Evolutionary conservation across 2,888 invertebrate genomes (phyloP), one percentile per base, ranked within the genome.

Genomic region (Cheilosia variabilis): DNA sequence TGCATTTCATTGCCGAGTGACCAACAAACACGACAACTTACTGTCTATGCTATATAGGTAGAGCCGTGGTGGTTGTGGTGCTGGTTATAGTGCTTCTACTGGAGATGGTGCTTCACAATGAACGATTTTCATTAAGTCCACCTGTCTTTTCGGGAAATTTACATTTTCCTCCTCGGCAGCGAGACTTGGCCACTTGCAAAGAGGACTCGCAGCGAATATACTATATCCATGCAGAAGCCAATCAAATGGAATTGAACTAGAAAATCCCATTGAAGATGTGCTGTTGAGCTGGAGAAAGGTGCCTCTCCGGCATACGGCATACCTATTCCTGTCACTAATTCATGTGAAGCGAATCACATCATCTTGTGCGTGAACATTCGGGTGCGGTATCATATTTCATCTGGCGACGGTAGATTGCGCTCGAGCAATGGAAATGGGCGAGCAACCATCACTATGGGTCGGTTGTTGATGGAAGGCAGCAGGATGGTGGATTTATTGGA

Each of bases 81-180:
- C 24, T 17, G 34, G 31, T 31, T 31, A 19, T 55, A 41, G 15
- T 47, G 27, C 37, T n/a, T 24, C 43, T 43, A 37, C 45, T 3
- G 57, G 19, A 10, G n/a, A 19, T 41, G 34, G 19, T 66, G 65
- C 69, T 58, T 57, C 47, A 66, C 75, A 72, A 72, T 81, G 77
- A 86, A 86, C 72, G 86, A 72, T 81, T 77, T 86, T 86, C 86
- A 86, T 86, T 86, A 81, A 81, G 86, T 81, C 66, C 81, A 81
- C 76, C 81, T 81, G 86, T 81, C 81, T 81, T 81, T 86, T 86
- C 50, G 68, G 76, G 50, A 81, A 86, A 86, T 86, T 86, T 86
- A 86, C 81, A 86, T 86, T 86, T 86, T 77, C 83, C 72, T 68
- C 58, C 43, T 57, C 58, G 31, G 52, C 75, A 75, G 75, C 63